Evolutionary conservation across 2,888 invertebrate species (phyloP).

Genomic region (Pristionchus entomophagus): DNA sequence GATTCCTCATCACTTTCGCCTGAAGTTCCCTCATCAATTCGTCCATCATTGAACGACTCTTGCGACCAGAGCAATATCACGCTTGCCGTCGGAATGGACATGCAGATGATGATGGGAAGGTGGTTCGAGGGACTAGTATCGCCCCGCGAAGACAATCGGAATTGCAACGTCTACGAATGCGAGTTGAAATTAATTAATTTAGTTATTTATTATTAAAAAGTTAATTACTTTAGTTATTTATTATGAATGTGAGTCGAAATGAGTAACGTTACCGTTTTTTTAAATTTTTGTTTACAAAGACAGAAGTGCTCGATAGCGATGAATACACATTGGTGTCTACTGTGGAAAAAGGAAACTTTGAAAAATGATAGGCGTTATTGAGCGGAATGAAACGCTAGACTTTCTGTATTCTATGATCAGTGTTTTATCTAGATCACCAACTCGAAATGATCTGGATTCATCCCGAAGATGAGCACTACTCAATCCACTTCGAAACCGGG

Average conservation of each 20-base stretch:
- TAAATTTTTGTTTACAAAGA: no score
- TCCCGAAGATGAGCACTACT: background rate
- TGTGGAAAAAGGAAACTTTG: background rate
- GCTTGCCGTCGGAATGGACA: background rate
- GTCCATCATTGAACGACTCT: background rate
- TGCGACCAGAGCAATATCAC: background rate
- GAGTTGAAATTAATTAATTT: no score
- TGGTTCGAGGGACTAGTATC: background rate
- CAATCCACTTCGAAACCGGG: background rate
- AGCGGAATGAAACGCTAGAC: background rate
- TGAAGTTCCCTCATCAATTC: background rate
- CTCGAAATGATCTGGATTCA: background rate
- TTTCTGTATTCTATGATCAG: background rate
- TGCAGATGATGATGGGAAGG: background rate
- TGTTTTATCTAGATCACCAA: background rate
- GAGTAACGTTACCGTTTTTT: no score
- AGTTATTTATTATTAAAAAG: no score
- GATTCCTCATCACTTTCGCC: no score
- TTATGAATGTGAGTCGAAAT: no score
- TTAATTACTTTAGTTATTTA: no score
- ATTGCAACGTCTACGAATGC: background rate
- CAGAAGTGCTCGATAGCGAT: no score
- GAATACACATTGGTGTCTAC: no score
- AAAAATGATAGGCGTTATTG: background rate
- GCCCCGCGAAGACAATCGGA: background rate